A percentile compares a stretch with the other conserved stretches of the same genome.
Conservation (phyloP, 2,888 invertebrate species). For the Rhorus exstirpatorius region DNA sequence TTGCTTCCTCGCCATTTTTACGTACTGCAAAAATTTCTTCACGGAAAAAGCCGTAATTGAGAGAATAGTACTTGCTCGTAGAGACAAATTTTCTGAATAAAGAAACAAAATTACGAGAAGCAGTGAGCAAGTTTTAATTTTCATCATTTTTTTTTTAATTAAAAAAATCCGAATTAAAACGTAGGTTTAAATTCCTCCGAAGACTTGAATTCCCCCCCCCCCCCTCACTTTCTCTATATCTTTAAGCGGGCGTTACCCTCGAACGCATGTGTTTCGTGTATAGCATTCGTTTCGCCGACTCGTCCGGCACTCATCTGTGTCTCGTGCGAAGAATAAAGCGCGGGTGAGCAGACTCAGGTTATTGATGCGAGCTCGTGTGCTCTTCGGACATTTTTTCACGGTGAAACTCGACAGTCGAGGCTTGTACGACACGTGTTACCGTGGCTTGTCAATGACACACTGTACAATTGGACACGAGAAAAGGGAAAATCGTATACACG, state of each 20-base stretch:
- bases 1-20: too few species aligned
- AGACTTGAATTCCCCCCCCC: not conserved
- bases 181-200: not conserved
- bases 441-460: conserved; percentile 53
- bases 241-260: conserved; percentile 50
- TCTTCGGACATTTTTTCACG: conserved; percentile 55
- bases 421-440: conserved; percentile 67
- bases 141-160: too few species aligned
- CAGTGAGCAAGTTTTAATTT: too few species aligned
- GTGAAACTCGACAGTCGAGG: conserved; percentile 55
- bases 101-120: too few species aligned
- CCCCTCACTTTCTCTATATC: conserved; percentile 17
- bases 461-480: conserved; percentile 25
- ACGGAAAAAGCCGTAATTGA: too few species aligned
- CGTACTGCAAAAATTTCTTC: too few species aligned
- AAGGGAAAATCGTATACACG: not conserved
- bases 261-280: conserved; percentile 31
- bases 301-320: conserved; percentile 16
- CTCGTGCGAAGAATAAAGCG: conserved; percentile 45
- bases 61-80: too few species aligned
- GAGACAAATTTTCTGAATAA: too few species aligned
- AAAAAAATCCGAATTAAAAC: too few species aligned
- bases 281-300: conserved; percentile 37
- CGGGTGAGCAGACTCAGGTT: conserved; percentile 10
- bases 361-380: conserved; percentile 6